Percentiles rank a stretch among this genome's conserved stretches.
phyloP scores from a whole-genome alignment of 2,888 invertebrate genomes.

The Bugula neritina region DNA sequence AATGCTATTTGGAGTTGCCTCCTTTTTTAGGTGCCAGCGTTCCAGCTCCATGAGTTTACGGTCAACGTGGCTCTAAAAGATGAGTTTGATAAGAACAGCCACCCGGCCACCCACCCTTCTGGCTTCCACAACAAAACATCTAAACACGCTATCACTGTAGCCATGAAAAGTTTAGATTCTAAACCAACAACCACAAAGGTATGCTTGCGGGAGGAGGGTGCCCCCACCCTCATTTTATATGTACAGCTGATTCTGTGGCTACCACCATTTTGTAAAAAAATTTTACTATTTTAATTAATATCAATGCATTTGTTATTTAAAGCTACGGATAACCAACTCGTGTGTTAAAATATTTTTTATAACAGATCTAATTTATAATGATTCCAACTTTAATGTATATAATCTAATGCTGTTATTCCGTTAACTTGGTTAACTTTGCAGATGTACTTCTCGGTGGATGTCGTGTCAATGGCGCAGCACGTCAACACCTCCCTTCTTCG shows the following conservation, averaged over 20 bases:
- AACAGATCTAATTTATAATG: too few species aligned
- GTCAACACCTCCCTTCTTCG: constrained; percentile 92
- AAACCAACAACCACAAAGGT: constrained; percentile 75
- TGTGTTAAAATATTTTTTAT: too few species aligned
- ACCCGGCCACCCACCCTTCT: neutral
- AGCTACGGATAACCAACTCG: too few species aligned
- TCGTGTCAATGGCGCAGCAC: constrained; percentile 82
- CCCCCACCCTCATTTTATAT: too few species aligned
- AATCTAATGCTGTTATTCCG: too few species aligned
- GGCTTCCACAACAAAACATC: neutral
- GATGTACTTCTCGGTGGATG: constrained; percentile 71
- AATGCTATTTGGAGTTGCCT: too few species aligned
- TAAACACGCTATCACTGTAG: constrained; percentile 32
- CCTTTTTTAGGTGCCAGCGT: constrained; percentile 14
- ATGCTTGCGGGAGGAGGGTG: too few species aligned
- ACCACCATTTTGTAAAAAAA: too few species aligned
- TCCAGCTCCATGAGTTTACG: constrained; percentile 9
- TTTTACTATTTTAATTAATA: too few species aligned
- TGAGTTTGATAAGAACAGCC: constrained; percentile 6
- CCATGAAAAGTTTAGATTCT: constrained; percentile 52
- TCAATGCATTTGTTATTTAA: too few species aligned
- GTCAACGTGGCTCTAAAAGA: constrained; percentile 10
- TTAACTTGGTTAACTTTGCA: neutral
- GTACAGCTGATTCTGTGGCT: too few species aligned
- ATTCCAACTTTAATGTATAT: too few species aligned